Conservation (phyloP, 2,888 invertebrate genomes). For the Rhopalosiphum nymphaeae region DNA sequence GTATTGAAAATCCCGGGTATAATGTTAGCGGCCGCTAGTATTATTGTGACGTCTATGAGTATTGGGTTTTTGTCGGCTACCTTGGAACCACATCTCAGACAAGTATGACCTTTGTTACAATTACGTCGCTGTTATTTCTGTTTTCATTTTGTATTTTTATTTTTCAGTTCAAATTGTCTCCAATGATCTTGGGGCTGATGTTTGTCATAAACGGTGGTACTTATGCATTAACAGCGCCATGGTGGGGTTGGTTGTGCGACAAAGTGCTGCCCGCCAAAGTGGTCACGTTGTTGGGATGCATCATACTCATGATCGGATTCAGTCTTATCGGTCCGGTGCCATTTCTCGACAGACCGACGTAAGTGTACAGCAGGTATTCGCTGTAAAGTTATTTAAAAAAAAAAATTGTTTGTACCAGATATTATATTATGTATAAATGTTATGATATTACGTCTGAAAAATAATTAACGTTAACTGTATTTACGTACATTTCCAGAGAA, state of each 20-base stretch:
- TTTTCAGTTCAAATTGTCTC: slow-evolving; percentile 77
- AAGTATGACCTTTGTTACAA: slow-evolving; percentile 70
- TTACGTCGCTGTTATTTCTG: not conserved
- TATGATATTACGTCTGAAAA: not conserved
- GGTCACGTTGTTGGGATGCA: slow-evolving; percentile 78
- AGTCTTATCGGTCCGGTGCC: slow-evolving; percentile 85
- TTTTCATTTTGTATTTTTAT: not conserved
- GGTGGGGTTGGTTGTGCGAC: slow-evolving; percentile 87
- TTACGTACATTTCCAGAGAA: slow-evolving; percentile 71
- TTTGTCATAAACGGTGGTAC: slow-evolving; percentile 87
- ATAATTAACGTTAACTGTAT: not conserved
- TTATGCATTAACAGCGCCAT: slow-evolving; percentile 84
- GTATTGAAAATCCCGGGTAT: slow-evolving; percentile 83
- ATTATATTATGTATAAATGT: not conserved
- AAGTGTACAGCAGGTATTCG: slow-evolving; percentile 69
- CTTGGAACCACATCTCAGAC: slow-evolving; percentile 86
- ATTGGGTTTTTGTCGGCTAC: slow-evolving; percentile 92
- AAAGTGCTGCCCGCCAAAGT: slow-evolving; percentile 77
- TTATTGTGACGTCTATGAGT: slow-evolving; percentile 83
- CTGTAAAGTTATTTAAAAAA: not conserved
- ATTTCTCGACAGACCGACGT: slow-evolving; percentile 77
- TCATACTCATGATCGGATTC: slow-evolving; percentile 79
- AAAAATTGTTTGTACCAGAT: not conserved
- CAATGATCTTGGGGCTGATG: slow-evolving; percentile 81
- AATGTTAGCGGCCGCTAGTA: slow-evolving; percentile 78